phyloP scores from a whole-genome alignment of 2,888 invertebrate genomes.

The Dione vanillae region DNA sequence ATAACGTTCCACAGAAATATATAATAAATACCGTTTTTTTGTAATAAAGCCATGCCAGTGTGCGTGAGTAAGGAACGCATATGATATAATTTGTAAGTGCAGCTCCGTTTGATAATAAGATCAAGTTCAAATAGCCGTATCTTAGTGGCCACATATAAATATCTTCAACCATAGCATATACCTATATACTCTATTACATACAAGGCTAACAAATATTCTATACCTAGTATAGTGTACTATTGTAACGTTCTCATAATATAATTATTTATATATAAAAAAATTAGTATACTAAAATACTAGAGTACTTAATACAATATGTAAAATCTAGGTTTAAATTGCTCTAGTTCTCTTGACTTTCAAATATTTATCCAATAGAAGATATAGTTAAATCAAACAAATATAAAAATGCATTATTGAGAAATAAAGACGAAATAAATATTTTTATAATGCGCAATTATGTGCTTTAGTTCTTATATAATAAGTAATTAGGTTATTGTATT shows the following conservation, averaged over 20 bases:
- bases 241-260: too few relatives aligned
- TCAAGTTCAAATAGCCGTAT: slow-evolving; percentile 79
- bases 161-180: not conserved
- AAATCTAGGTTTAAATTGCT: too few relatives aligned
- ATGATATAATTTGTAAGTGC: slow-evolving; percentile 73
- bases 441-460: not conserved
- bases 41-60: slow-evolving; percentile 39
- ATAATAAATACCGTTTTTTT: not conserved
- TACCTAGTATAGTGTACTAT: too few relatives aligned
- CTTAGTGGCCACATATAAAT: not conserved
- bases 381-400: not conserved
- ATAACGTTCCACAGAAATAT: not conserved
- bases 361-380: not conserved
- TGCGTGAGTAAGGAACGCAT: slow-evolving; percentile 71
- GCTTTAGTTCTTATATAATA: not conserved
- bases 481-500: slow-evolving; percentile 59
- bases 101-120: slow-evolving; percentile 77
- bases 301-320: too few relatives aligned
- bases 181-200: not conserved
- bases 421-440: not conserved
- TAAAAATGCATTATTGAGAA: not conserved
- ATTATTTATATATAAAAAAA: too few relatives aligned
- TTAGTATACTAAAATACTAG: too few relatives aligned
- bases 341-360: too few relatives aligned
- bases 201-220: not conserved